Conservation (phyloP, 2,888 invertebrate species). For the Ichneumoninae sp. region DNA sequence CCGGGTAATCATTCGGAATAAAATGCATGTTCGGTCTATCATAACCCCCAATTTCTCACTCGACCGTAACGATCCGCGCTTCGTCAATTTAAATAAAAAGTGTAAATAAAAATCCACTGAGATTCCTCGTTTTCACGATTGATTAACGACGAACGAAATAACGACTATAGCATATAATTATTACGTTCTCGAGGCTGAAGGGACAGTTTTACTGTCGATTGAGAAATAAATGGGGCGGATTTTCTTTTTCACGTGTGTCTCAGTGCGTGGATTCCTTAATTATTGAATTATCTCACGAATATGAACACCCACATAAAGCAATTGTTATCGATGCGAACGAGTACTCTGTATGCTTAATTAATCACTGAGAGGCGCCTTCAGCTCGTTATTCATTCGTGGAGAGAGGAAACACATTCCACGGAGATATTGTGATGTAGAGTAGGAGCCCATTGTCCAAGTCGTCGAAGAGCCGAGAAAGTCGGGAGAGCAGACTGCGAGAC, state of each 20-base stretch:
- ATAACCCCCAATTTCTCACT: slow-evolving; percentile 17
- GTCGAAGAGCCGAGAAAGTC: slow-evolving; percentile 10
- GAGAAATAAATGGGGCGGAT: too few relatives aligned
- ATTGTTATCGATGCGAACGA: too few relatives aligned
- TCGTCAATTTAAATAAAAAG: neutral
- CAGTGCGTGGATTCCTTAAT: too few relatives aligned
- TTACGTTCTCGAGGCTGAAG: neutral
- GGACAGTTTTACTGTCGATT: neutral
- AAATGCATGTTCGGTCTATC: slow-evolving; percentile 12
- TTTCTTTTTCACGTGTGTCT: too few relatives aligned
- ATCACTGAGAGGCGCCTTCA: slow-evolving; percentile 18
- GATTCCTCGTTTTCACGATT: neutral
- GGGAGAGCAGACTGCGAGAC: neutral
- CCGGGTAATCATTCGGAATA: slow-evolving; percentile 54
- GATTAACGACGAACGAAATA: neutral
- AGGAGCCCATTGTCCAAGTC: neutral
- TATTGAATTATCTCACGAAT: too few relatives aligned
- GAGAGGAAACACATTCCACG: neutral
- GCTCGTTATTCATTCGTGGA: slow-evolving; percentile 1
- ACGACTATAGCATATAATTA: neutral
- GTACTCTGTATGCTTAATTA: slow-evolving; percentile 25
- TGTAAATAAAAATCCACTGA: neutral
- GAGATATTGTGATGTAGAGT: neutral
- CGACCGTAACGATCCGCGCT: slow-evolving; percentile 19
- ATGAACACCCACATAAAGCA: too few relatives aligned